Evolutionary conservation across 2,888 invertebrate species (phyloP).

Genomic region (Himalopsyche tibetana): DNA sequence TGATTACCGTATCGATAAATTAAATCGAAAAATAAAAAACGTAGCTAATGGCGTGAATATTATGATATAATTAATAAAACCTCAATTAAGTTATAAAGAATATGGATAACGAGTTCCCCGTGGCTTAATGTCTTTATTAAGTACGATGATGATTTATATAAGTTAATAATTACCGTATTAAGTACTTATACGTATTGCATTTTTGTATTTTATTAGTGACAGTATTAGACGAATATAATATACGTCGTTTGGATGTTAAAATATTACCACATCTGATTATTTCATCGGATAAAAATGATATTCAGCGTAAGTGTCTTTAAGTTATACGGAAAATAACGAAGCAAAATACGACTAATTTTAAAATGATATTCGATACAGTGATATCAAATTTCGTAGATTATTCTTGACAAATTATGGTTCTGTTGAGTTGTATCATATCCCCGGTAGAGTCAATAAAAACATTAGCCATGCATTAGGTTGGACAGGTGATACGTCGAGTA

Average conservation of each 20-base stretch:
- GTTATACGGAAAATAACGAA: slow-evolving; percentile 34
- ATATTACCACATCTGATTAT: slow-evolving; percentile 46
- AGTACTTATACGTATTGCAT: not conserved
- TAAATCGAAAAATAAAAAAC: not conserved
- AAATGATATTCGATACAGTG: slow-evolving; percentile 51
- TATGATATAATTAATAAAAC: slow-evolving; percentile 6
- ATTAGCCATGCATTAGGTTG: slow-evolving; percentile 58
- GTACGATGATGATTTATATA: slow-evolving; percentile 25
- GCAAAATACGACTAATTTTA: slow-evolving; percentile 18
- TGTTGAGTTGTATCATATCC: slow-evolving; percentile 61
- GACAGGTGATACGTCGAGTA: slow-evolving; percentile 61
- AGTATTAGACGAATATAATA: not conserved
- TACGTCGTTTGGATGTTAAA: slow-evolving; percentile 51
- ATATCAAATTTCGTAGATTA: slow-evolving; percentile 56
- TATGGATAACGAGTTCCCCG: slow-evolving; percentile 19
- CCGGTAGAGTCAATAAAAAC: slow-evolving; percentile 63
- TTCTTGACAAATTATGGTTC: slow-evolving; percentile 53
- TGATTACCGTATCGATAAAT: slow-evolving; percentile 3
- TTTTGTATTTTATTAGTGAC: not conserved
- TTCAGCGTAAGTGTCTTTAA: slow-evolving; percentile 11
- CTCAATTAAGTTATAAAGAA: slow-evolving; percentile 26
- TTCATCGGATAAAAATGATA: slow-evolving; percentile 37
- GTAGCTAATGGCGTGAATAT: not conserved
- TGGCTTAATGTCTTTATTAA: slow-evolving; percentile 27
- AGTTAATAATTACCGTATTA: too few relatives aligned